These are phyloP conservation scores for Copsychus sechellarum DNA, from an alignment of 2,113 vertebrate genomes.

Conservation along the genomic window DNA sequence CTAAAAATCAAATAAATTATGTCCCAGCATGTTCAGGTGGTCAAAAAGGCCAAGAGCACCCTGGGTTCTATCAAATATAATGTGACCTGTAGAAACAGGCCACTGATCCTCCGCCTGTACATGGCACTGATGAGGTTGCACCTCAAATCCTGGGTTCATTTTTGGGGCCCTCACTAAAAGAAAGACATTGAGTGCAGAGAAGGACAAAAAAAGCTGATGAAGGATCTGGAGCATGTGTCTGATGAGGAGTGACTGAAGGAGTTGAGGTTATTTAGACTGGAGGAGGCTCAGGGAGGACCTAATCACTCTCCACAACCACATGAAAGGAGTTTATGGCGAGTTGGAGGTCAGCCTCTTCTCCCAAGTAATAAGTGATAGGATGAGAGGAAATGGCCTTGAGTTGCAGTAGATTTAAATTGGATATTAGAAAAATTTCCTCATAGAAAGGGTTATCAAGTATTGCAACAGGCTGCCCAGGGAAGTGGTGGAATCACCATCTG, in stretches of 20 bases:
- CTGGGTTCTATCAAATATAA: not conserved
- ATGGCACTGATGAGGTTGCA: not conserved
- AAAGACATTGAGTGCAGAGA: not conserved
- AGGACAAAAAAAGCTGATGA: not conserved
- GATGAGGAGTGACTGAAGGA: not conserved
- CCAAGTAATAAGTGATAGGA: not conserved
- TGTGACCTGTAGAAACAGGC: not conserved
- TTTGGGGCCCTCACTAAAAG: not conserved
- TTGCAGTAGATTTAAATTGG: not conserved
- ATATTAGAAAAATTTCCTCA: not conserved
- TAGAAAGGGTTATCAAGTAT: not conserved
- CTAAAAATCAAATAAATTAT: not conserved
- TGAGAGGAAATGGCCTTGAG: not conserved
- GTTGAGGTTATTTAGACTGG: not conserved
- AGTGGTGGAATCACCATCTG: not conserved
- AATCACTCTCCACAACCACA: not conserved
- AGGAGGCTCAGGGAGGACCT: not conserved
- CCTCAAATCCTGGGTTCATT: not conserved
- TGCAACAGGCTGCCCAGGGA: not conserved
- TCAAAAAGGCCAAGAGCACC: not conserved
- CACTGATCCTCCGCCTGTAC: not conserved
- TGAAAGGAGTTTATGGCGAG: too few relatives aligned
- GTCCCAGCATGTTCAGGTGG: not conserved
- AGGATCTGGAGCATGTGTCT: not conserved
- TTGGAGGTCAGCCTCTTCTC: accelerated